A percentile compares a stretch with the other conserved stretches of the same genome.
phyloP scores from a whole-genome alignment of 2,113 vertebrate species.

The Tupaia chinensis region DNA sequence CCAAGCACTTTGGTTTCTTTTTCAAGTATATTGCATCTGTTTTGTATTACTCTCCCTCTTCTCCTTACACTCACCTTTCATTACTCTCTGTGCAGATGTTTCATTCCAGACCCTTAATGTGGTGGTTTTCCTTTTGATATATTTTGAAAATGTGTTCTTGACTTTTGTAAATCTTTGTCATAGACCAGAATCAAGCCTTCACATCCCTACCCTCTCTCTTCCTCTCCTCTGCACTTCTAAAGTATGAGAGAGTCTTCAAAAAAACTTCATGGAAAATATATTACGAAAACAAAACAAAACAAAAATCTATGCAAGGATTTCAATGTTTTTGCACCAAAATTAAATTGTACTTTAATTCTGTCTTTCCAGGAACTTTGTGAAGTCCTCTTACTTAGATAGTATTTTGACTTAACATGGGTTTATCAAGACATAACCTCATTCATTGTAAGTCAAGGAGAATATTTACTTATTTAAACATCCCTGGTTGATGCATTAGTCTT shows the following conservation, averaged over 20 bases:
- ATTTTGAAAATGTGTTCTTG: not conserved
- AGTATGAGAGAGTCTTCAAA: no score
- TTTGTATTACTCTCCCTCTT: not conserved
- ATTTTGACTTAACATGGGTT: no score
- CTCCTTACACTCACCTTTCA: not conserved
- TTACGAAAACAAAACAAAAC: no score
- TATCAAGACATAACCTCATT: no score
- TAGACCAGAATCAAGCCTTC: not conserved
- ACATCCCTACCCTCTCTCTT: fast-evolving
- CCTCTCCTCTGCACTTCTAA: not conserved
- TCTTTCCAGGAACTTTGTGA: no score
- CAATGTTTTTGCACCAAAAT: no score
- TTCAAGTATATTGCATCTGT: not conserved
- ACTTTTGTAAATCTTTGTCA: not conserved
- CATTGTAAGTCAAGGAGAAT: no score
- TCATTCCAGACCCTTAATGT: not conserved
- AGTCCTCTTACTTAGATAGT: no score
- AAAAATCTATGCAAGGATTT: no score
- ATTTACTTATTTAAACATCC: not conserved
- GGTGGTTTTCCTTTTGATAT: not conserved
- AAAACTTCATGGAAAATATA: no score
- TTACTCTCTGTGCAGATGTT: not conserved
- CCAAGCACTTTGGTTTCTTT: not conserved
- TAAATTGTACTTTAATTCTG: no score
- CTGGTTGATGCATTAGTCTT: not conserved